phyloP scores from a whole-genome alignment of 2,888 invertebrate species.

The Chymomyza amoena region DNA sequence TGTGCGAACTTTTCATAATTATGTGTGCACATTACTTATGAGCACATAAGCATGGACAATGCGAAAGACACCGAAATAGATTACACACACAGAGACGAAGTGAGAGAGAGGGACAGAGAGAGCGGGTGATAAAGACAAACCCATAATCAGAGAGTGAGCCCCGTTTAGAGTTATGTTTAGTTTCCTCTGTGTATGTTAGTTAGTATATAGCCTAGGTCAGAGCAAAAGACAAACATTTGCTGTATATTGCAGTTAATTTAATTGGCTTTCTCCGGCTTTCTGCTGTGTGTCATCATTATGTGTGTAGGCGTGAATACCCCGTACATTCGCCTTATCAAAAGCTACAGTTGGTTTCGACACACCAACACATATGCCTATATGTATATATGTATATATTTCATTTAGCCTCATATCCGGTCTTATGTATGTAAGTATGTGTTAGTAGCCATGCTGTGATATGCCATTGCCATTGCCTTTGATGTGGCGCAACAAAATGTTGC shows the following conservation, averaged over 20 bases:
- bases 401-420: neutral
- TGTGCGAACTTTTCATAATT: conserved; percentile 2
- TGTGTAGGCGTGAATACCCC: neutral
- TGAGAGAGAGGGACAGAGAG: neutral
- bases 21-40: conserved; percentile 7
- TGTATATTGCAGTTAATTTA: neutral
- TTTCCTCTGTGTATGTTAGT: neutral
- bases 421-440: neutral
- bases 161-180: neutral
- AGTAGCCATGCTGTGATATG: neutral
- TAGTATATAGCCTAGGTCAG: neutral
- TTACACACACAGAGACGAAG: neutral
- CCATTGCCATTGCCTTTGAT: neutral
- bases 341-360: neutral
- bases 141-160: neutral
- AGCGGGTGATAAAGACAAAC: neutral
- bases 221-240: conserved; percentile 4
- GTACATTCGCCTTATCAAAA: neutral
- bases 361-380: neutral
- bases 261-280: conserved; percentile 9
- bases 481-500: neutral
- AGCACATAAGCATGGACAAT: conserved; percentile 6
- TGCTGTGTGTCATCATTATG: neutral
- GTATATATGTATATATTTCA: neutral
- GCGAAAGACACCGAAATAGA: neutral